A percentile compares a stretch with the other conserved stretches of the same genome.
Evolutionary conservation across 2,888 invertebrate species (phyloP).

Genomic region (Eupithecia tripunctaria): DNA sequence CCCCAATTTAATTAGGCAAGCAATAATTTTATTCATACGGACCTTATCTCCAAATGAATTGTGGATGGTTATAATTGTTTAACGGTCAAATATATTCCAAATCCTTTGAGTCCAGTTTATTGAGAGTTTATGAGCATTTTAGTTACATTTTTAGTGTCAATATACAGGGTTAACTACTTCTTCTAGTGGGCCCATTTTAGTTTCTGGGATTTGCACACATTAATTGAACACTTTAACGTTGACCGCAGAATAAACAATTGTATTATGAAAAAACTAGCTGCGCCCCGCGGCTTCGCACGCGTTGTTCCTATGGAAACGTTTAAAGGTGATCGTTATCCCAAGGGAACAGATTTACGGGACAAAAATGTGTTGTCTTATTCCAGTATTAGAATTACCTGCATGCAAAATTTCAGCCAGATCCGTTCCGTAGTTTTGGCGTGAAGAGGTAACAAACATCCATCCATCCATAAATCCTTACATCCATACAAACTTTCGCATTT

Average conservation of each 20-base stretch:
- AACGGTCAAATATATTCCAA: conserved; percentile 3
- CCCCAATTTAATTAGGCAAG: conserved; percentile 25
- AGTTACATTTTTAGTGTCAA: conserved; percentile 7
- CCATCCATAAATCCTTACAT: no score
- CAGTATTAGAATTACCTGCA: no score
- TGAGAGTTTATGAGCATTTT: conserved; percentile 36
- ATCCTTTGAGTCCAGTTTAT: conserved; percentile 49
- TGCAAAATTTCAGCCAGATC: no score
- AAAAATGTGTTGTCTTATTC: no score
- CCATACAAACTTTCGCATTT: no score
- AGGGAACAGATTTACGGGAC: no score
- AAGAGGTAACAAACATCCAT: no score
- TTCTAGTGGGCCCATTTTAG: neutral
- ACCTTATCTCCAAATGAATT: conserved; percentile 31
- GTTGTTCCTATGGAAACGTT: no score
- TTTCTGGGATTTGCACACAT: neutral
- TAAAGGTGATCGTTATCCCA: no score
- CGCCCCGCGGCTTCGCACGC: no score
- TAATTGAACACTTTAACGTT: neutral
- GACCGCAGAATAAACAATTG: neutral
- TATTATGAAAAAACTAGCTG: no score
- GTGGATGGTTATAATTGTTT: conserved; percentile 15
- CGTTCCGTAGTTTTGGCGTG: no score
- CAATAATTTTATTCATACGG: conserved; percentile 32
- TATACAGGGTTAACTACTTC: neutral